phyloP scores from a whole-genome alignment of 2,113 vertebrate species.

The Syrrhaptes paradoxus region DNA sequence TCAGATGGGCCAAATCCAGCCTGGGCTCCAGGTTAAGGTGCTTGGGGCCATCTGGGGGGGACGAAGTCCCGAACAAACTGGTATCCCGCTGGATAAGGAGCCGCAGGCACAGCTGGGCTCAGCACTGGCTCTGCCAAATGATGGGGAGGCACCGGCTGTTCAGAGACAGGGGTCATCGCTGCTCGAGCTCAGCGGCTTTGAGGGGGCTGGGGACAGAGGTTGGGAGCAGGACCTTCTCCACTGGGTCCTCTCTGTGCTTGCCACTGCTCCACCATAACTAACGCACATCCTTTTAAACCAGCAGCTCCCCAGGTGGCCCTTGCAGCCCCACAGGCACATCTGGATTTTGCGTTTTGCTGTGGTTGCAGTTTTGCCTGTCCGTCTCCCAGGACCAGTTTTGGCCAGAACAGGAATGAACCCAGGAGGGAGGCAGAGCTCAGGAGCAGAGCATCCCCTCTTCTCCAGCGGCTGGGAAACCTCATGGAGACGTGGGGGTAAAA shows the following conservation, averaged over 20 bases:
- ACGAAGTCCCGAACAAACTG: not conserved
- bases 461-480: not conserved
- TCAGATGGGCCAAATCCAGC: not conserved
- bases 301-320: not conserved
- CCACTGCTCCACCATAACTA: fast-evolving
- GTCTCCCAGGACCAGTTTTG: not conserved
- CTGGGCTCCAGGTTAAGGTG: not conserved
- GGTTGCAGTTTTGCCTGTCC: not conserved
- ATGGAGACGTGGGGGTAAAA: not conserved
- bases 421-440: not conserved
- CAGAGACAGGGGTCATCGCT: not conserved
- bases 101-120: not conserved
- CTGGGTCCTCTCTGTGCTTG: not conserved
- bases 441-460: not conserved
- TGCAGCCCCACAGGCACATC: fast-evolving
- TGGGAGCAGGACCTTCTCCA: not conserved
- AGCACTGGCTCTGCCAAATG: not conserved
- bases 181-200: not conserved
- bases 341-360: not conserved
- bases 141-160: not conserved
- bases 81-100: fast-evolving
- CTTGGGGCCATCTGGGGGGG: not conserved
- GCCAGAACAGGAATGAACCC: not conserved
- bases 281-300: not conserved
- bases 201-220: not conserved